Evolutionary conservation across 2,797 vertebrate genomes (phyloP).

Genomic region (Pelobates cultripes): DNA sequence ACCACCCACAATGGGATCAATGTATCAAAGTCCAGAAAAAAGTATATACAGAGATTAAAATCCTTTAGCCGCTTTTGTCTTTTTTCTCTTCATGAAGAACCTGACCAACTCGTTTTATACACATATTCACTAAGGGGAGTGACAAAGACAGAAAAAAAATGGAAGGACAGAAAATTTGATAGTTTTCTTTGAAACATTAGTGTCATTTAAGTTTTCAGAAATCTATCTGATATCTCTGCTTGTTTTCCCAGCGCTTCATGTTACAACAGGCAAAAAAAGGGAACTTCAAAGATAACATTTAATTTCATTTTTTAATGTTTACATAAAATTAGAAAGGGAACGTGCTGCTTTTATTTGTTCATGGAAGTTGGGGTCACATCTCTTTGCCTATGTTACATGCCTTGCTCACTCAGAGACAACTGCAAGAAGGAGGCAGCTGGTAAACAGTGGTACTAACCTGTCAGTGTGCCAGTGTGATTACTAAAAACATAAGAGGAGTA

Average conservation of each 20-base stretch:
- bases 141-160: neutral
- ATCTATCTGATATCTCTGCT: conserved; percentile 13
- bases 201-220: conserved; percentile 13
- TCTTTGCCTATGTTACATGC: too few relatives aligned
- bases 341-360: too few relatives aligned
- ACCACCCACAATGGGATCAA: conserved; percentile 33
- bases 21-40: conserved; percentile 9
- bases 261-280: neutral
- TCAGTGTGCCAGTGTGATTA: too few relatives aligned
- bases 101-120: conserved; percentile 1
- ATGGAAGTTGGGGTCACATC: too few relatives aligned
- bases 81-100: neutral
- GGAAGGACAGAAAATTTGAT: conserved; percentile 21
- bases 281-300: neutral
- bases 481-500: too few relatives aligned
- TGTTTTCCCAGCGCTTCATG: neutral
- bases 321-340: too few relatives aligned
- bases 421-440: too few relatives aligned
- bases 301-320: too few relatives aligned
- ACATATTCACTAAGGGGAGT: conserved; percentile 16
- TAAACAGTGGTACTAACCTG: too few relatives aligned
- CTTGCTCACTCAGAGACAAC: too few relatives aligned
- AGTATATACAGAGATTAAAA: neutral
- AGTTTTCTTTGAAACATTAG: conserved; percentile 18
- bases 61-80: neutral